phyloP scores from a whole-genome alignment of 2,888 invertebrate genomes.

The Synanthedon formicaeformis region DNA sequence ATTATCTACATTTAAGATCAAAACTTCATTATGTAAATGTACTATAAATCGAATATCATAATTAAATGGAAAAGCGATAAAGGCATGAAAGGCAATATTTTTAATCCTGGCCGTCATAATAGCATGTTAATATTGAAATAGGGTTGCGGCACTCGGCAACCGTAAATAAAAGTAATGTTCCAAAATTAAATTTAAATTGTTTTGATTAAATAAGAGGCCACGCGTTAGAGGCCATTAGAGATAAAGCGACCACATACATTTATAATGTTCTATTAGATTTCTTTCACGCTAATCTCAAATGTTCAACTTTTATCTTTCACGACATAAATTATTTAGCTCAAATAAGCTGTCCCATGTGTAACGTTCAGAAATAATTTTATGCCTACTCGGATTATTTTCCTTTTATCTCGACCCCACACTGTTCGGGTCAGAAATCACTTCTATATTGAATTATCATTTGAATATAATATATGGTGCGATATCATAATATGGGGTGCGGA shows the following conservation, averaged over 20 bases:
- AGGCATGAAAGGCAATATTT: not conserved
- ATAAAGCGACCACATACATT: slow-evolving; percentile 52
- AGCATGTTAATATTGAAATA: not conserved
- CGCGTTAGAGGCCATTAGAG: slow-evolving; percentile 35
- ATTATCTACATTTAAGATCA: no score
- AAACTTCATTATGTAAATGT: not conserved
- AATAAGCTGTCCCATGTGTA: slow-evolving; percentile 45
- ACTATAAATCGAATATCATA: not conserved
- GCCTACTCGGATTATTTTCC: slow-evolving; percentile 48
- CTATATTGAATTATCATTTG: slow-evolving; percentile 66
- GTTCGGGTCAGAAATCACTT: slow-evolving; percentile 48
- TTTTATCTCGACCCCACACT: slow-evolving; percentile 46
- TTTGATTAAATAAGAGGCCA: slow-evolving; percentile 39
- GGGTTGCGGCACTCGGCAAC: not conserved
- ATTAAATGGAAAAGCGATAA: not conserved
- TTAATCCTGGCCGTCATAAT: not conserved
- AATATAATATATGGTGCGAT: slow-evolving; percentile 59
- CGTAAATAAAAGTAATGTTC: slow-evolving; percentile 25
- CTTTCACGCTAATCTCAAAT: slow-evolving; percentile 40
- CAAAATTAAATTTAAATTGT: slow-evolving; percentile 39
- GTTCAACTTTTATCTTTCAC: slow-evolving; percentile 34
- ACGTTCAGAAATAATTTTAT: slow-evolving; percentile 50
- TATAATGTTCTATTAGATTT: slow-evolving; percentile 40
- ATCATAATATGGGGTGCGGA: slow-evolving; percentile 43
- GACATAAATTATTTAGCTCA: slow-evolving; percentile 49